Percentiles rank a stretch among this genome's conserved stretches.
Evolutionary conservation across 2,888 invertebrate species (phyloP).

Genomic region (Aleiodes testaceus): DNA sequence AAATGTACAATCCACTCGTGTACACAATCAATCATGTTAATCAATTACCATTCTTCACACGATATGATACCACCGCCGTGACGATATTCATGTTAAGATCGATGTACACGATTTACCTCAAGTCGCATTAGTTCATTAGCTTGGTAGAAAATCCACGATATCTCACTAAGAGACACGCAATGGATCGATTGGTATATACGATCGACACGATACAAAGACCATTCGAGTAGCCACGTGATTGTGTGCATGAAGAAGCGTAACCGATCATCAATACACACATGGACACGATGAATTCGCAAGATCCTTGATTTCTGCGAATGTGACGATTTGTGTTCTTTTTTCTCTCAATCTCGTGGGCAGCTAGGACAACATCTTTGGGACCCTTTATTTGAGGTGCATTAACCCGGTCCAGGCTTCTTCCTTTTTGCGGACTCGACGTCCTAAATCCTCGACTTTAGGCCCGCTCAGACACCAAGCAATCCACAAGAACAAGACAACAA

Average conservation of each 20-base stretch:
- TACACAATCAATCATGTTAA: constrained; percentile 38
- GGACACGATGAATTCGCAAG: background rate
- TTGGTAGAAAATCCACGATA: constrained; percentile 35
- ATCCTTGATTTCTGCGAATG: background rate
- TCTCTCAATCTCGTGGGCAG: constrained; percentile 52
- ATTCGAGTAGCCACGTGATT: background rate
- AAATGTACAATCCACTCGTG: constrained; percentile 22
- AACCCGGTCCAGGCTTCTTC: constrained; percentile 49
- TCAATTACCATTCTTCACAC: constrained; percentile 36
- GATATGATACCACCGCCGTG: constrained; percentile 29
- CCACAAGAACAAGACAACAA: constrained; percentile 16
- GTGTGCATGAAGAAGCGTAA: background rate
- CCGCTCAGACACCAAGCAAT: constrained; percentile 21
- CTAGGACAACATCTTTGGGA: constrained; percentile 52
- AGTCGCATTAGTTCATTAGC: constrained; percentile 42
- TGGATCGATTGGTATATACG: constrained; percentile 36
- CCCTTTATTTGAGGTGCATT: constrained; percentile 61
- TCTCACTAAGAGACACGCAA: constrained; percentile 35
- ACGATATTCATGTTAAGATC: constrained; percentile 42
- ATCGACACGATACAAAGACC: constrained; percentile 17
- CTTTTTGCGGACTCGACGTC: constrained; percentile 41
- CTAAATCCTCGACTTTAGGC: constrained; percentile 49
- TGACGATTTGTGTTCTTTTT: background rate
- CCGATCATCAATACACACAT: constrained; percentile 5
- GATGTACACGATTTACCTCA: constrained; percentile 40